Percentiles rank a stretch among this genome's conserved stretches.
phyloP scores from a whole-genome alignment of 2,797 vertebrate species.

The Melanotaenia pygmaea region DNA sequence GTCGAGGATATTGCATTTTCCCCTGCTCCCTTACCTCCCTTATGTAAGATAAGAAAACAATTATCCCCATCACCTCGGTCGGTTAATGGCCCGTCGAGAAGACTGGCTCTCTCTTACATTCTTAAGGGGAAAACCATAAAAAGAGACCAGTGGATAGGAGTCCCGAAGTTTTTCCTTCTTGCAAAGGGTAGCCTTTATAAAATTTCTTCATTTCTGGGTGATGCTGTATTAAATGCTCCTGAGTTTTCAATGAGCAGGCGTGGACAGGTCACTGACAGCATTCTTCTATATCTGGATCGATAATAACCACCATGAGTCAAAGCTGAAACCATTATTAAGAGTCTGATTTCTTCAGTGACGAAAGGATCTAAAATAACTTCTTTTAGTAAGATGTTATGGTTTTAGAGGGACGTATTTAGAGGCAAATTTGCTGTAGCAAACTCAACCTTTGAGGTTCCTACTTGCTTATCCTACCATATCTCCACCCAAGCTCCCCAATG shows the following conservation, averaged over 20 bases:
- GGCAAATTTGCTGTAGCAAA: conserved; percentile 27
- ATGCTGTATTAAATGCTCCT: conserved; percentile 6
- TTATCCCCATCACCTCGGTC: conserved; percentile 45
- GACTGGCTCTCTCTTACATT: conserved; percentile 47
- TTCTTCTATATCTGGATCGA: conserved; percentile 31
- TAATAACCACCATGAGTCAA: conserved; percentile 10
- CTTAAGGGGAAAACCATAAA: conserved; percentile 55
- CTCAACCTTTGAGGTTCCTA: conserved; percentile 22
- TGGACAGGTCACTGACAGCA: background rate
- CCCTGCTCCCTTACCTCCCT: conserved; percentile 4
- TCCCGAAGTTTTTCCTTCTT: conserved; percentile 32
- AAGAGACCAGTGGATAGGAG: conserved; percentile 36
- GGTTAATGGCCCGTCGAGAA: conserved; percentile 57
- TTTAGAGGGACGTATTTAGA: conserved; percentile 51
- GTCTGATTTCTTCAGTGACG: conserved; percentile 22
- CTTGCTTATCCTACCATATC: conserved; percentile 23
- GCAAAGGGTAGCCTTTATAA: conserved; percentile 35
- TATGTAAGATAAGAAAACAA: conserved; percentile 60
- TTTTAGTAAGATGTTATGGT: conserved; percentile 46
- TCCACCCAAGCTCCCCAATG: conserved; percentile 43
- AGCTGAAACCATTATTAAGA: conserved; percentile 30
- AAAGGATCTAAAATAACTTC: conserved; percentile 39
- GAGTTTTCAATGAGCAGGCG: background rate
- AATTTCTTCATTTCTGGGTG: conserved; percentile 44
- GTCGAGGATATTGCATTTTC: conserved; percentile 14